Base-by-base conservation (phyloP, 1,140 invertebrate genomes). In the Sminthurides bifidus region DNA sequence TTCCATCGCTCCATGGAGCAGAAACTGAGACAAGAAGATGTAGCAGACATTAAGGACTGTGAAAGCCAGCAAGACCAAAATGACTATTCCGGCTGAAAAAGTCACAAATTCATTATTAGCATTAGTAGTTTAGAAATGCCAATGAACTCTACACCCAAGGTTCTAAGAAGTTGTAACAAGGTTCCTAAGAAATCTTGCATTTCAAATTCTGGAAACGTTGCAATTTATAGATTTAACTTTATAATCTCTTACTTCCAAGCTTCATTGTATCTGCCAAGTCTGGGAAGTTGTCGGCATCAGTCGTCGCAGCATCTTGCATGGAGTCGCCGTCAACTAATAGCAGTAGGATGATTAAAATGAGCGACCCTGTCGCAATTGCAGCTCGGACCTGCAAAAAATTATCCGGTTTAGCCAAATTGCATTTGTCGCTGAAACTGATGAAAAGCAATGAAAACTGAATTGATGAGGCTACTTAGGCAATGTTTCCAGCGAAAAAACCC, bases 1-100 rank as follows among this genome's bases (percentile, higher is more conserved):
- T 27, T 46, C 44, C 44, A 46, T 46, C 8, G 44, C 44, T 12
- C 44, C 44, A 29, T 46, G 44, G 8, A 26, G 17, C 3, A 46
- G 44, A 21, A 12, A 46, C 15, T 17, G 44, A 17, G 12, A 21
- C 8, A 46, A 21, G 6, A 46, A 46, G 19, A 46, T 12, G 24
- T 46, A 46, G 17, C 12, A 12, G 4, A 46, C 44, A 8, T 5
- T 21, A 8, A 21, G 10, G 4, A 21, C 23, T 6, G 29, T 46
- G 26, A 46, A 46, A 12, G 44, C 44, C 23, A 46, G 19, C 8
- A 29, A 3, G 24, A 12, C 8, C 23, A 46, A 6, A 6, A 17
- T 17, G 23, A 24, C 44, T 21, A 46, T 24, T 46, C 44, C 44
- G 4, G 44, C 44, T 46, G 21, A 4, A 24, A 8, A 46, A 8